Base-by-base conservation (phyloP, 2,888 invertebrate genomes). In the Micropterix aruncella region DNA sequence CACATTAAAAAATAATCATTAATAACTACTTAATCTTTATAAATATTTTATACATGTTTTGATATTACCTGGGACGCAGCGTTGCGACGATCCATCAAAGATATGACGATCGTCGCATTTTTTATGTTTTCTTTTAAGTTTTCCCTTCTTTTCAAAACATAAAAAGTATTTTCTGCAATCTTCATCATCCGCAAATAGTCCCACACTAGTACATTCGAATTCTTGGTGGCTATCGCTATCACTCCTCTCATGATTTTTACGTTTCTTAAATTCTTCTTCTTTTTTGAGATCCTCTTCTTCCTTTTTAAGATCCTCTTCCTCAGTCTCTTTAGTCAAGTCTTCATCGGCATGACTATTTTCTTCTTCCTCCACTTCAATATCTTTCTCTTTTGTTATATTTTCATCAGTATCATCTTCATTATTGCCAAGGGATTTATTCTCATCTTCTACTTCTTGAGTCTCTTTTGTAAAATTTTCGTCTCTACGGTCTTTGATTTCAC, bases 101-200 rank as follows among this genome's bases (percentile, higher is more conserved):
- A 67, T 52, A 53, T 71, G 65, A 36, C 61, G 65, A 3, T 57
- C 57, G 17, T 62, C 60, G 51, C 74, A 74, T 49, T 58, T 61
- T 53, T 65, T 70, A 7, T 54, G 37, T 44, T 56, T 57, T 49
- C 59, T 62, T 40, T 57, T 56, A 3, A 62, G 60, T 48, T 57
- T 60, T 42, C 56, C 55, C 15, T 55, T 55, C 19, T 51, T 57
- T 52, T 59, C 59, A 41, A 55, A 57, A 53, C 74, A 75, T 37
- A 59, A 53, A 46, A 67, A 73, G 56, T 71, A 75, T 52, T 62
- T 62, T 46, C 56, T 61, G 47, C 70, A 70, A 52, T 65, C 60
- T 19, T 57, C 55, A 40, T 61, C 56, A 46, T 66, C 57, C 2
- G 63, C 57, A 51, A 65, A 70, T 44, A 57, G 60, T 2, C 70